These are phyloP conservation scores for Acanthiza pusilla DNA, from an alignment of 2,797 vertebrate genomes.

Conservation along the genomic window DNA sequence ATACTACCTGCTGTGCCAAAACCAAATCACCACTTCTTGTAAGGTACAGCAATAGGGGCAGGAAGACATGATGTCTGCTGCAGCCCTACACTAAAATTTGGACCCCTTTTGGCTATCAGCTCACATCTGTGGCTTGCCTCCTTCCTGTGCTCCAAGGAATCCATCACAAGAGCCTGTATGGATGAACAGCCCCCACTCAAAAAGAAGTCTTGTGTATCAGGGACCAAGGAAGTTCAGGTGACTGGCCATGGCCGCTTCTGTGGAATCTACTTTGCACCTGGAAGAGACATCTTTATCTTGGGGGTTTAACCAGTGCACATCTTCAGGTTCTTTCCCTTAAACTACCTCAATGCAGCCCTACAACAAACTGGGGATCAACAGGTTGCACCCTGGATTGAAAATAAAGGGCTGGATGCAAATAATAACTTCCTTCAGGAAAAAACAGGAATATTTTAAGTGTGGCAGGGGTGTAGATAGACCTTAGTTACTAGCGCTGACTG, in stretches of 20 bases:
- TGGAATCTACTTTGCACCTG: neutral
- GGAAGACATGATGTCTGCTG: neutral
- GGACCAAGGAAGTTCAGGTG: neutral
- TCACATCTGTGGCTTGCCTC: neutral
- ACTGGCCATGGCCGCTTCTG: no score
- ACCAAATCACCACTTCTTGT: neutral
- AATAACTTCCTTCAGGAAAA: neutral
- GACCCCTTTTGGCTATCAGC: rapidly evolving
- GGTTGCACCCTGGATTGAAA: neutral
- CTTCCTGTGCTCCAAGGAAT: rapidly evolving
- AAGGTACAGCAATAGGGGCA: rapidly evolving
- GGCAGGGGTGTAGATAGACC: neutral
- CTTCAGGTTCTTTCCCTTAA: neutral
- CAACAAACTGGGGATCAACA: neutral
- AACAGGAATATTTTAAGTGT: rapidly evolving
- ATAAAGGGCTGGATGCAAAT: neutral
- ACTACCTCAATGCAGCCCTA: neutral
- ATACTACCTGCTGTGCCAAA: neutral
- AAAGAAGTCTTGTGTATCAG: neutral
- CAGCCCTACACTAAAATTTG: neutral
- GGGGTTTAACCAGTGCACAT: neutral
- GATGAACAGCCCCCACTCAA: neutral
- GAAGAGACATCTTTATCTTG: neutral
- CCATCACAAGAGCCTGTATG: neutral
- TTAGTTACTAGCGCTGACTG: neutral